Conservation (phyloP, 2,797 vertebrate species). For the Dromococcyx pavoninus region DNA sequence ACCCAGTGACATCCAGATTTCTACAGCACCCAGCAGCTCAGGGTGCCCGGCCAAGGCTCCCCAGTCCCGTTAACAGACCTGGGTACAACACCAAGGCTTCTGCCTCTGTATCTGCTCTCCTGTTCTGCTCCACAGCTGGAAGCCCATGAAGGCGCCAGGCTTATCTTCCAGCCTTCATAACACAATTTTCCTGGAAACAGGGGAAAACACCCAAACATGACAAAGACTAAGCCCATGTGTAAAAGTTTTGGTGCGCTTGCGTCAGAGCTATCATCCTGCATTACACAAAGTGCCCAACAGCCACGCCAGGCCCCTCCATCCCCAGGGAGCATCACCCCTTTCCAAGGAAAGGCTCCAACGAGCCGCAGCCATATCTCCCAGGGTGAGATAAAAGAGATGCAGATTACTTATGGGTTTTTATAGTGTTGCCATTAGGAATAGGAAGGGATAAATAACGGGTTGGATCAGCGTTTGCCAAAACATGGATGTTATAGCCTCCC, state of each 20-base stretch:
- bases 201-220: not conserved
- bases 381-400: not conserved
- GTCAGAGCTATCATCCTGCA: not conserved
- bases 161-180: not conserved
- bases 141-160: not conserved
- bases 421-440: not conserved
- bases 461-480: not conserved
- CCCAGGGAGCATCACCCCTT: not conserved
- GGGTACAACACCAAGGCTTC: fast-evolving
- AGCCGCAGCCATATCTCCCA: not conserved
- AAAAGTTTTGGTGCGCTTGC: not conserved
- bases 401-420: not conserved
- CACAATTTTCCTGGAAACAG: not conserved
- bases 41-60: not conserved
- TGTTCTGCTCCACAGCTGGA: fast-evolving
- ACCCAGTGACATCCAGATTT: not conserved
- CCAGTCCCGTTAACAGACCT: not conserved
- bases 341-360: not conserved
- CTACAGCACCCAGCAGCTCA: not conserved
- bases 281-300: not conserved
- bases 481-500: not conserved
- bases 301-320: not conserved
- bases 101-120: not conserved
- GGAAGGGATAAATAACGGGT: not conserved
- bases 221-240: fast-evolving